Base-by-base conservation (phyloP, 2,113 vertebrate genomes). In the Hassar affinis region DNA sequence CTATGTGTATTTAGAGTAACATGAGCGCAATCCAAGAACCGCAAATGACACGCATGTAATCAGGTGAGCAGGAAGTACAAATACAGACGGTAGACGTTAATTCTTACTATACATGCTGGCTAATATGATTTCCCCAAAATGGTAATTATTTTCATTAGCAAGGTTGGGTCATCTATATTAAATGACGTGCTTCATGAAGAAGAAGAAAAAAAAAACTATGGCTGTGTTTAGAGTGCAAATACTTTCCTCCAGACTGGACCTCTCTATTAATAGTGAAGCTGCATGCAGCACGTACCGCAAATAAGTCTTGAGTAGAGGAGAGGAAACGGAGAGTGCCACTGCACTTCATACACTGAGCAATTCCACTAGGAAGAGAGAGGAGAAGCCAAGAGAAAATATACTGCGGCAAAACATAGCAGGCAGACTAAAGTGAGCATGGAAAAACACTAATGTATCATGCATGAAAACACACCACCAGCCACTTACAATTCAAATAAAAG, bases 251-350 rank as follows among this genome's bases (percentile, higher is more conserved):
- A 93, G 90, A 92, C 90, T 90, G 90, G 86, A 90, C 90, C 91
- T 91, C 87, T 90, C 84, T 75, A 90, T 91, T 92, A 93, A 91
- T 91, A 89, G 88, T 87, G 88, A 90, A 91, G 87, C 89, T 90
- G 87, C 89, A 91, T 84, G 91, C 90, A 88, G 87, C 61, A 86
- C 79, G 84, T 78, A 91, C 92, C 86, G 82, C 92, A 93, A 90
- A 93, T 89, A 92, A 92, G 91, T 92, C 89, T 92, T 88, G 83
- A 86, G 88, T 81, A 92, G 92, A 91, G 81, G 47, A 88, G 91
- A 93, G 91, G 89, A 93, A 94, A 94, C 92, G 91, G 38, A 68
- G 90, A 93, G 90, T 66, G 87, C 91, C 92, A 93, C 91, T 93
- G 91, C 88, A 91, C 91, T 89, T 90, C 75, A 78, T 87, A 89